Evolutionary conservation across 1,140 invertebrate genomes (phyloP).

Genomic region (Papilio dardanus): DNA sequence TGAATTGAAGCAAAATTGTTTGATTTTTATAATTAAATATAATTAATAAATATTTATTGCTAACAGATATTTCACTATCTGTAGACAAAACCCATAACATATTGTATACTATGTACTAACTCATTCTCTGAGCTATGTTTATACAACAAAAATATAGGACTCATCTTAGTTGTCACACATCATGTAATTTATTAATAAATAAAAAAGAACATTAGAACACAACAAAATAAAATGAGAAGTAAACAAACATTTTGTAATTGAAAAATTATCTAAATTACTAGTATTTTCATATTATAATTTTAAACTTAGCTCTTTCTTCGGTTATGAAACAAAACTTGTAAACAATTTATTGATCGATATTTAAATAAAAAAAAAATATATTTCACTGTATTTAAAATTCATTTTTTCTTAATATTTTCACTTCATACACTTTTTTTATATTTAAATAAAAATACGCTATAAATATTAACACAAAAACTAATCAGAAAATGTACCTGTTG

Average conservation of each 20-base stretch:
- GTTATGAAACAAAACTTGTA: no score
- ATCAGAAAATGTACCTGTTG: background rate
- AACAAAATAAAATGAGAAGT: background rate
- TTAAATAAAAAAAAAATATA: no score
- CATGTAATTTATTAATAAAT: background rate
- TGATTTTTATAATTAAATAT: background rate
- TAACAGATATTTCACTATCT: background rate
- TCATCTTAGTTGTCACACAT: background rate
- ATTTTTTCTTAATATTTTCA: no score
- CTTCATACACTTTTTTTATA: no score
- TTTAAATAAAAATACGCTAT: no score
- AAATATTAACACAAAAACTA: no score
- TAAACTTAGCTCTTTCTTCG: background rate
- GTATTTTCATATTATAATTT: background rate
- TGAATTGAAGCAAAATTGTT: no score
- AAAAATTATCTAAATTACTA: background rate
- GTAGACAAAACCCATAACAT: background rate
- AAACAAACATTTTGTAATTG: background rate
- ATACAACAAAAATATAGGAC: slow-evolving; percentile 10
- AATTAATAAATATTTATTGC: slow-evolving; percentile 1
- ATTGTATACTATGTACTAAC: background rate
- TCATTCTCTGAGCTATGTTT: no score
- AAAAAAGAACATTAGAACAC: background rate
- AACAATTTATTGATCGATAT: no score
- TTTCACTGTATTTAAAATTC: background rate